phyloP scores from a whole-genome alignment of 2,113 vertebrate species.

The Morone chrysops region DNA sequence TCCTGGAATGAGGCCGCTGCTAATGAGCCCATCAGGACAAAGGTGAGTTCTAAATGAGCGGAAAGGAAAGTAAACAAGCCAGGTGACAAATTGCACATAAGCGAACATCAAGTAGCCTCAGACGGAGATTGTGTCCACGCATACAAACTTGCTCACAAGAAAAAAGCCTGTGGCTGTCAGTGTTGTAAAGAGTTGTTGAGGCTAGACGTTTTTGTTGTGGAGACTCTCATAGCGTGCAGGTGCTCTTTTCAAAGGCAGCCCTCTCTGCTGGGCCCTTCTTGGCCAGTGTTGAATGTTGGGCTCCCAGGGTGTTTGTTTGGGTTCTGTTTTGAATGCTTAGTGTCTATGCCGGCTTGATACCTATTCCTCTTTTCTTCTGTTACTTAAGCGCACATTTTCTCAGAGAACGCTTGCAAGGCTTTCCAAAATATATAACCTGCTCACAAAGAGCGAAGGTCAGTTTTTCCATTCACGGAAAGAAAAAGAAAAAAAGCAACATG shows the following conservation, averaged over 20 bases:
- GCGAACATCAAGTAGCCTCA: slow-evolving; percentile 35
- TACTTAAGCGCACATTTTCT: slow-evolving; percentile 50
- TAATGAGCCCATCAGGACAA: slow-evolving; percentile 81
- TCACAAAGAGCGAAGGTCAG: slow-evolving; percentile 29
- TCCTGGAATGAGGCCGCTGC: slow-evolving; percentile 58
- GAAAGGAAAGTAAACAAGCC: slow-evolving; percentile 78
- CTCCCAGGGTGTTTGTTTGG: slow-evolving; percentile 75
- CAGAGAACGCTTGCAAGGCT: slow-evolving; percentile 17
- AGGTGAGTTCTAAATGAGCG: slow-evolving; percentile 72
- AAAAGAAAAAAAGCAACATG: slow-evolving; percentile 23
- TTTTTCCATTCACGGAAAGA: slow-evolving; percentile 24
- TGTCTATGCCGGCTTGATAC: slow-evolving; percentile 65
- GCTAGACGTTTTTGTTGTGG: slow-evolving; percentile 45
- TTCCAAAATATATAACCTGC: slow-evolving; percentile 49
- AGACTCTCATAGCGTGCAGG: slow-evolving; percentile 74
- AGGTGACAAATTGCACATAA: slow-evolving; percentile 74
- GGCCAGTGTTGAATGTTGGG: slow-evolving; percentile 71
- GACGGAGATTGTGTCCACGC: slow-evolving; percentile 28
- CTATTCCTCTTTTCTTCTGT: slow-evolving; percentile 60
- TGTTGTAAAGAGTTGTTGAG: slow-evolving; percentile 62
- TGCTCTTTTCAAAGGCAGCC: slow-evolving; percentile 79
- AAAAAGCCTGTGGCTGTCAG: slow-evolving; percentile 52
- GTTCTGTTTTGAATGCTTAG: slow-evolving; percentile 67
- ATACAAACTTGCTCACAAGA: slow-evolving; percentile 43
- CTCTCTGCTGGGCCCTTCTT: slow-evolving; percentile 69